These are phyloP conservation scores for Heliconius melpomene DNA, from an alignment of 1,140 invertebrate genomes.

Conservation along the genomic window DNA sequence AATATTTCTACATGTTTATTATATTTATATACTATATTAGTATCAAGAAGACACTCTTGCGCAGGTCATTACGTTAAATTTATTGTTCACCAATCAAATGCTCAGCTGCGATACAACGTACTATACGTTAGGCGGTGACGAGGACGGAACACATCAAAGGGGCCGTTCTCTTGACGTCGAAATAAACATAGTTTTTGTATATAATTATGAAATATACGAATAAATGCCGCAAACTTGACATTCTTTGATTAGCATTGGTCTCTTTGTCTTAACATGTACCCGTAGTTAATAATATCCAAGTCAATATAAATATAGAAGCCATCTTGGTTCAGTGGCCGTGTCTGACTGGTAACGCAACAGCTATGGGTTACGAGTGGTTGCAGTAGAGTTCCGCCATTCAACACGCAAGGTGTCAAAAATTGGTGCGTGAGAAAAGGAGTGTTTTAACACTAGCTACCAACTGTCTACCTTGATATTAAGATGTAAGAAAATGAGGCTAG, in stretches of 20 bases:
- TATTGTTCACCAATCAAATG: conserved; percentile 28
- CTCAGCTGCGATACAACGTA: conserved; percentile 12
- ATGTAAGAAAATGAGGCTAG: too few relatives aligned
- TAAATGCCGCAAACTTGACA: not conserved
- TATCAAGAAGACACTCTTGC: not conserved
- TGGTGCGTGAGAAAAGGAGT: too few relatives aligned
- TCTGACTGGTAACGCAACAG: too few relatives aligned
- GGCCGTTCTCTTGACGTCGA: not conserved
- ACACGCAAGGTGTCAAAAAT: too few relatives aligned
- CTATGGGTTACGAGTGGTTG: too few relatives aligned
- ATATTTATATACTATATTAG: not conserved
- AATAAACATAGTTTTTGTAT: not conserved
- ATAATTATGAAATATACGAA: not conserved
- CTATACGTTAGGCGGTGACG: not conserved
- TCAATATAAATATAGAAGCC: too few relatives aligned
- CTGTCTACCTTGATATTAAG: too few relatives aligned
- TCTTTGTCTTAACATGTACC: too few relatives aligned
- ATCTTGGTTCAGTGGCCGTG: too few relatives aligned
- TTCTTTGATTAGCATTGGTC: not conserved
- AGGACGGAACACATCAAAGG: conserved; percentile 16
- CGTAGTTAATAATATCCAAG: too few relatives aligned
- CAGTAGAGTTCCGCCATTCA: too few relatives aligned
- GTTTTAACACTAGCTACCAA: too few relatives aligned
- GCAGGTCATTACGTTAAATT: conserved; percentile 13
- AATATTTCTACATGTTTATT: not conserved